phyloP scores from a whole-genome alignment of 2,888 invertebrate genomes.

The Agrochola circellaris region DNA sequence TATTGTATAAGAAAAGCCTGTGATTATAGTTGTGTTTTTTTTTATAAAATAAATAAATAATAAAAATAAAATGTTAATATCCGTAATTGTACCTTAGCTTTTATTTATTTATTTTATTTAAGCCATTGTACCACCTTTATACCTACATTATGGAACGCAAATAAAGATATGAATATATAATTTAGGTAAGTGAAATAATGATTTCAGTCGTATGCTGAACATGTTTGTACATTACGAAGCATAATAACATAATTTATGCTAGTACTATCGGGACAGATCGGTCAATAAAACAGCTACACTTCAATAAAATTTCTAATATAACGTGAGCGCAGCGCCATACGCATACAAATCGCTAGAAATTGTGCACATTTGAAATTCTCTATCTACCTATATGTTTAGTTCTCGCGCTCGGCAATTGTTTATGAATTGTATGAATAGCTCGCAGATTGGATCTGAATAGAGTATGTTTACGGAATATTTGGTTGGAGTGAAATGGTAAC shows the following conservation, averaged over 20 bases:
- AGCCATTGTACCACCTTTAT: no score
- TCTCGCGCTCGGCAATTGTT: constrained; percentile 30
- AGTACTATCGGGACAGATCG: constrained; percentile 27
- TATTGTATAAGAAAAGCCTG: no score
- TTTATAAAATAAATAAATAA: no score
- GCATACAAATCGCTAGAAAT: constrained; percentile 22
- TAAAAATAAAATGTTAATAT: no score
- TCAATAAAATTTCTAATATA: constrained; percentile 33
- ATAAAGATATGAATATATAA: neutral
- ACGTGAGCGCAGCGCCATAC: constrained; percentile 40
- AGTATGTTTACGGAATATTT: constrained; percentile 31
- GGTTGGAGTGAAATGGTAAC: constrained; percentile 1
- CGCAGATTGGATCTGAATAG: constrained; percentile 15
- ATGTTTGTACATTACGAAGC: constrained; percentile 4
- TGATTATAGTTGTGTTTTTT: no score
- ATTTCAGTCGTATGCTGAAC: neutral
- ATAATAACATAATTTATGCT: constrained; percentile 5
- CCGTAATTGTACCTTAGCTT: no score
- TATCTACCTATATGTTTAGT: constrained; percentile 10
- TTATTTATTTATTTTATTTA: no score
- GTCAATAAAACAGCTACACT: constrained; percentile 48
- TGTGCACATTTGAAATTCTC: constrained; percentile 40
- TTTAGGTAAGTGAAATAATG: constrained; percentile 5
- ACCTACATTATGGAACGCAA: no score
- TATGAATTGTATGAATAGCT: constrained; percentile 37